Percentiles rank a stretch among this genome's conserved stretches.
phyloP scores from a whole-genome alignment of 2,888 invertebrate genomes.

The Aphodius sticticus region DNA sequence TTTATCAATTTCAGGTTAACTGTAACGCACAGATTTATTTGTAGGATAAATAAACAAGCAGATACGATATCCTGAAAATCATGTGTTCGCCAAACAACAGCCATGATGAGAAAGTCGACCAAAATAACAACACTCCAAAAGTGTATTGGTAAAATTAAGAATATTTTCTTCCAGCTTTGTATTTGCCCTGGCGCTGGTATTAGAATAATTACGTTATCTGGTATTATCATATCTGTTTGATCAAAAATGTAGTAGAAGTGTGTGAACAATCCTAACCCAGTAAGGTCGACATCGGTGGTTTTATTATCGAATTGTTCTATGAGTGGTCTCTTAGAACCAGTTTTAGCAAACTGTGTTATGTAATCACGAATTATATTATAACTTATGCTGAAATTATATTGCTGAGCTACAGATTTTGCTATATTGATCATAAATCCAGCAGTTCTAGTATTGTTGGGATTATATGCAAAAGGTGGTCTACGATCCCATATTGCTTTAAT shows the following conservation, averaged over 20 bases:
- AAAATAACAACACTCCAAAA: constrained; percentile 11
- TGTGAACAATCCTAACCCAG: constrained; percentile 16
- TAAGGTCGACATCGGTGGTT: constrained; percentile 10
- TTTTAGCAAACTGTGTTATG: not conserved
- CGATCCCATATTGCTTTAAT: constrained; percentile 9
- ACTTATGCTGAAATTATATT: constrained; percentile 9
- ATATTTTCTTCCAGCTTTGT: constrained; percentile 15
- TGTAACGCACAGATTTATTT: not conserved
- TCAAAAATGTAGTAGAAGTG: constrained; percentile 5
- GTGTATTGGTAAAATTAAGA: constrained; percentile 4
- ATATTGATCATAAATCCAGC: constrained; percentile 12
- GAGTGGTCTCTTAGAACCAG: not conserved
- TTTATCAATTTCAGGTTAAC: not conserved
- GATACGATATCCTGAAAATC: constrained; percentile 11
- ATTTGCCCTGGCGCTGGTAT: constrained; percentile 9
- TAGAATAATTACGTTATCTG: not conserved
- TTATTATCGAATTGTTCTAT: constrained; percentile 8
- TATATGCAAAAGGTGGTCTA: constrained; percentile 11
- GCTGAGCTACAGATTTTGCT: constrained; percentile 7
- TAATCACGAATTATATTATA: constrained; percentile 10
- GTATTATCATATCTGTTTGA: constrained; percentile 13
- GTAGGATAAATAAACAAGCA: not conserved
- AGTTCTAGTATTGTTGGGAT: constrained; percentile 8
- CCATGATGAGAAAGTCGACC: constrained; percentile 7
- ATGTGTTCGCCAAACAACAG: not conserved